These are phyloP conservation scores for Germaria angustata DNA, from an alignment of 2,888 invertebrate species.

Conservation along the genomic window DNA sequence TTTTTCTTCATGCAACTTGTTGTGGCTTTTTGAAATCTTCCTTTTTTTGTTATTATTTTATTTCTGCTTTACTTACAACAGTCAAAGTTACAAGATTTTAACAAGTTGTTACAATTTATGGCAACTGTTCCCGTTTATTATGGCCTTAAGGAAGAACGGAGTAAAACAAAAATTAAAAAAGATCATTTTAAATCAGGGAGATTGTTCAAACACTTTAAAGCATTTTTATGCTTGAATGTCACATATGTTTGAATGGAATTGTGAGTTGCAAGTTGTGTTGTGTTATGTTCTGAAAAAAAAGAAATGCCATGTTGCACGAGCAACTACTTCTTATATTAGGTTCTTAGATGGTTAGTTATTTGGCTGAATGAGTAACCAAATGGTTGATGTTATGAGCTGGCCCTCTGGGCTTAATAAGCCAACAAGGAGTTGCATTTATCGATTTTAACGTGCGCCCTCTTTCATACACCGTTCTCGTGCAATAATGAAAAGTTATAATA, in stretches of 20 bases:
- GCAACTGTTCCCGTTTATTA: slow-evolving; percentile 63
- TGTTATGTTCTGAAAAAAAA: slow-evolving; percentile 39
- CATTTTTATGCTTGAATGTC: slow-evolving; percentile 53
- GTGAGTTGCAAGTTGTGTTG: slow-evolving; percentile 68
- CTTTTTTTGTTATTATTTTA: slow-evolving; percentile 40
- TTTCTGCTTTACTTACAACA: slow-evolving; percentile 8
- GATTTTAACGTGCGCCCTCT: slow-evolving; percentile 21
- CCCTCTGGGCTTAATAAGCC: slow-evolving; percentile 53
- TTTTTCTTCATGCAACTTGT: slow-evolving; percentile 11
- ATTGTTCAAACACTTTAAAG: slow-evolving; percentile 56
- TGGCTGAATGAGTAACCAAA: slow-evolving; percentile 1
- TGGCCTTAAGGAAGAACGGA: slow-evolving; percentile 42
- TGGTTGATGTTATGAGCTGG: slow-evolving; percentile 21
- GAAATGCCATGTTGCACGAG: slow-evolving; percentile 1
- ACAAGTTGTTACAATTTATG: slow-evolving; percentile 66
- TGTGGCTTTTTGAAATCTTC: not conserved
- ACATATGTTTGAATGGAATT: slow-evolving; percentile 29
- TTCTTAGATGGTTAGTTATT: slow-evolving; percentile 48
- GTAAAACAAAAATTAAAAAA: slow-evolving; percentile 17
- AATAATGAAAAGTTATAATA: slow-evolving; percentile 38
- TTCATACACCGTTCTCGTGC: not conserved
- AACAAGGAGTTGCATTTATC: slow-evolving; percentile 55
- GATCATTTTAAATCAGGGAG: slow-evolving; percentile 24
- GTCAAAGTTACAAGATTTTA: slow-evolving; percentile 53
- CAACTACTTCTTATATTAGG: slow-evolving; percentile 28